These are phyloP conservation scores for Drosophila affinis DNA, from an alignment of 2,888 invertebrate genomes.

Conservation along the genomic window DNA sequence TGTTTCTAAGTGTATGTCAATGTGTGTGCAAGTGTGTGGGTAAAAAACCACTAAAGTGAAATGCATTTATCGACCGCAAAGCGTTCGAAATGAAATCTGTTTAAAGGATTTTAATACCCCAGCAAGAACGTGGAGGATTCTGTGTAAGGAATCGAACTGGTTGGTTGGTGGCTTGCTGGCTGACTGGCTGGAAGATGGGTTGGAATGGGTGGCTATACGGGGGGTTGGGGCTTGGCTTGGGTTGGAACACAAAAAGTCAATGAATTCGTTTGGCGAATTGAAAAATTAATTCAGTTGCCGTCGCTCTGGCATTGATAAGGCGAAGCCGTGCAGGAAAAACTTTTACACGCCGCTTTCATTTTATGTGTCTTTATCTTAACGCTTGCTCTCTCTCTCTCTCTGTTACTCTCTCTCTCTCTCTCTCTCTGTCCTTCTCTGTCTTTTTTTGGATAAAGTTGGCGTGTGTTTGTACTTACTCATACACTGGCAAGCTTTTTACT, in stretches of 20 bases:
- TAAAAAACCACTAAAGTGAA: slow-evolving; percentile 75
- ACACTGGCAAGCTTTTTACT: slow-evolving; percentile 65
- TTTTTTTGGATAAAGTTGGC: slow-evolving; percentile 2
- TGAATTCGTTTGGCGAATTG: slow-evolving; percentile 82
- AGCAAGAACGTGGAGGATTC: slow-evolving; percentile 67
- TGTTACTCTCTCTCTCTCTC: not conserved
- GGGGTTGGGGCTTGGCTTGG: slow-evolving; percentile 18
- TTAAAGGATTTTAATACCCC: slow-evolving; percentile 81
- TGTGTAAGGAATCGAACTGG: slow-evolving; percentile 23
- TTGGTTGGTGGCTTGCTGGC: slow-evolving; percentile 8
- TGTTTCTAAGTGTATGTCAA: slow-evolving; percentile 22
- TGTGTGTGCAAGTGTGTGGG: slow-evolving; percentile 45
- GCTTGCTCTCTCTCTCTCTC: not conserved
- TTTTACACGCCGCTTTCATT: slow-evolving; percentile 63
- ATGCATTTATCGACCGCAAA: slow-evolving; percentile 82
- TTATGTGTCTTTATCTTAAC: slow-evolving; percentile 71
- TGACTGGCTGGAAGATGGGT: slow-evolving; percentile 7
- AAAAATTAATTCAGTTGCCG: slow-evolving; percentile 81
- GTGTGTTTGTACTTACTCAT: slow-evolving; percentile 31
- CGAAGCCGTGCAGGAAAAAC: slow-evolving; percentile 64
- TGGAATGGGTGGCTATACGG: slow-evolving; percentile 11
- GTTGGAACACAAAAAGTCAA: slow-evolving; percentile 76
- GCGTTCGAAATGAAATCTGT: slow-evolving; percentile 81
- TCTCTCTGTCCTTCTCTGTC: slow-evolving; percentile 8
- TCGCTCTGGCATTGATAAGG: slow-evolving; percentile 76